phyloP scores from a whole-genome alignment of 2,797 vertebrate species.

The Bradypodion ventrale region DNA sequence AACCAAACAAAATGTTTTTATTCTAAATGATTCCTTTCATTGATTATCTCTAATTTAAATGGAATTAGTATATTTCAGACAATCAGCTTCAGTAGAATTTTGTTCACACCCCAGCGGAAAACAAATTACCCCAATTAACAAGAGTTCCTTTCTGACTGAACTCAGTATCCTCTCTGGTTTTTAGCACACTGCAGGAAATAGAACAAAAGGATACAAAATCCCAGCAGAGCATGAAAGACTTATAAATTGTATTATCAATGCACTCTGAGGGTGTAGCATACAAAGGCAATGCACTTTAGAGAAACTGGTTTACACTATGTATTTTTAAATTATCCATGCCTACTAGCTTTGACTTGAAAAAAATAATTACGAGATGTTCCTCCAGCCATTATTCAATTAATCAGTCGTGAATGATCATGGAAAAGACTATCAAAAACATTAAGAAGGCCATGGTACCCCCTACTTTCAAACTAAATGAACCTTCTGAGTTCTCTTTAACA shows the following conservation, averaged over 20 bases:
- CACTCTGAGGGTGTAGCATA: not conserved
- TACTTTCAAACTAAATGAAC: too few species aligned
- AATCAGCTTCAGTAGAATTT: constrained; percentile 30
- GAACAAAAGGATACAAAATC: not conserved
- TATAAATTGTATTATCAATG: constrained; percentile 26
- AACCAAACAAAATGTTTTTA: constrained; percentile 25
- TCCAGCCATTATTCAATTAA: constrained; percentile 27
- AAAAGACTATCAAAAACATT: too few species aligned
- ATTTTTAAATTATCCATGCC: constrained; percentile 44
- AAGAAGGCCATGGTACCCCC: too few species aligned
- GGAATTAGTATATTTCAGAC: constrained; percentile 39
- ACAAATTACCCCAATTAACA: constrained; percentile 37
- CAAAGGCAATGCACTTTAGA: constrained; percentile 37
- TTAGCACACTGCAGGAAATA: constrained; percentile 5
- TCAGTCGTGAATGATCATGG: too few species aligned
- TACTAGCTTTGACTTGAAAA: constrained; percentile 20
- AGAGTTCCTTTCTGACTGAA: constrained; percentile 38
- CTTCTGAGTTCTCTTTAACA: too few species aligned
- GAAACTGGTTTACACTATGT: constrained; percentile 23
- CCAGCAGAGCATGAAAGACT: constrained; percentile 16
- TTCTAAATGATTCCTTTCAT: not conserved
- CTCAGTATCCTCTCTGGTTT: constrained; percentile 19
- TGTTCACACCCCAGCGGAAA: constrained; percentile 40
- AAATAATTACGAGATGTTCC: constrained; percentile 47
- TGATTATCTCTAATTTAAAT: constrained; percentile 45